A percentile compares a stretch with the other conserved stretches of the same genome.
Evolutionary conservation across 2,888 invertebrate species (phyloP).

Genomic region (Noctua comes): DNA sequence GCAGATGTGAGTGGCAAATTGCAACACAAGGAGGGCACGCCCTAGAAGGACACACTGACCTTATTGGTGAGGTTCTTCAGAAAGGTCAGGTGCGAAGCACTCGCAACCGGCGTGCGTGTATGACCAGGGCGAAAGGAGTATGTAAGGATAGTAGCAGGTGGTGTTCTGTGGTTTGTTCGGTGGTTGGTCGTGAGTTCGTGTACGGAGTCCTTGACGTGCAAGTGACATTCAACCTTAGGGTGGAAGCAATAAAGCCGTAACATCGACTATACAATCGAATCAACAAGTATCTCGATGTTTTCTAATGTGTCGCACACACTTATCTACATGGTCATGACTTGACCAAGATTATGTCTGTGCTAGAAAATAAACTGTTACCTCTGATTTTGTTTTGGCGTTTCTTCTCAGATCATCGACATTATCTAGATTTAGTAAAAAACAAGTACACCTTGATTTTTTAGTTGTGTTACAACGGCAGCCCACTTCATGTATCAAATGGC

Average conservation of each 20-base stretch:
- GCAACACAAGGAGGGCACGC: no score
- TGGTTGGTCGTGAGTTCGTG: no score
- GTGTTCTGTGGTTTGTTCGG: not conserved
- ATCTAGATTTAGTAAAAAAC: not conserved
- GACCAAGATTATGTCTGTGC: not conserved
- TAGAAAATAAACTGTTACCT: not conserved
- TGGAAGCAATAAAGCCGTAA: not conserved
- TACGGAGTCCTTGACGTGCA: not conserved
- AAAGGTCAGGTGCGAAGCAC: no score
- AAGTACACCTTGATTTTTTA: not conserved
- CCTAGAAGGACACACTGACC: no score
- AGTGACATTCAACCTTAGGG: not conserved
- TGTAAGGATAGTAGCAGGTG: not conserved
- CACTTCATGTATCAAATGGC: no score
- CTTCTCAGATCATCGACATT: not conserved
- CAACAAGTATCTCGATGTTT: not conserved
- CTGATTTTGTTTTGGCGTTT: not conserved
- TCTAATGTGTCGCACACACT: not conserved
- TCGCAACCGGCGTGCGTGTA: no score
- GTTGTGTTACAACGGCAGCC: not conserved
- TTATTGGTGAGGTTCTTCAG: no score
- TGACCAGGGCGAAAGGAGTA: not conserved
- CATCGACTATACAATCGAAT: not conserved
- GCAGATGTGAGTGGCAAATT: no score
- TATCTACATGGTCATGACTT: not conserved